Evolutionary conservation across 1,140 invertebrate species (phyloP).

Genomic region (Galleria mellonella): DNA sequence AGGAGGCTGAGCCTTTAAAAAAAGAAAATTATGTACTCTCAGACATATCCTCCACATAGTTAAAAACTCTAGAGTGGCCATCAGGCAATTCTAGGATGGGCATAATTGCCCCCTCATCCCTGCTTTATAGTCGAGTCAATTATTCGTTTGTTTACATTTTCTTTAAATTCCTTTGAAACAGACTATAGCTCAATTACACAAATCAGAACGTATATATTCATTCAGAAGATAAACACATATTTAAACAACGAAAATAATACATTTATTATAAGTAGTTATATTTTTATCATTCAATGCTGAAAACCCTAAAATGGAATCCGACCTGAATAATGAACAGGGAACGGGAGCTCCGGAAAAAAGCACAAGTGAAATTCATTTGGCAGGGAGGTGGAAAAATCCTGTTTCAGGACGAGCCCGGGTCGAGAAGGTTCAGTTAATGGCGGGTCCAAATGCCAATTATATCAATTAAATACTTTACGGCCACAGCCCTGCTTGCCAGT

Average conservation of each 20-base stretch:
- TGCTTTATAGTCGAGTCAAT: too few relatives aligned
- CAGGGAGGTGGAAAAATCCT: constrained; percentile 37
- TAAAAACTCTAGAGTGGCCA: too few relatives aligned
- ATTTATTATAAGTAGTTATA: constrained; percentile 5
- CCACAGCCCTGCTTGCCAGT: constrained; percentile 4
- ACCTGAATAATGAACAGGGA: constrained; percentile 53
- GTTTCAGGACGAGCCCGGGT: constrained; percentile 33
- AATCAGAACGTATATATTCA: too few relatives aligned
- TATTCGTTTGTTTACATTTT: too few relatives aligned
- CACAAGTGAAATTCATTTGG: constrained; percentile 47
- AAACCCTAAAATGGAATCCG: constrained; percentile 41
- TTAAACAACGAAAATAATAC: constrained; percentile 4
- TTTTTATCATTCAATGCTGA: constrained; percentile 30
- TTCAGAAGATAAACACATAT: constrained; percentile 7
- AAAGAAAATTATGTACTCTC: too few relatives aligned
- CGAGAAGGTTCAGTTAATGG: constrained; percentile 41
- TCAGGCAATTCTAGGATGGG: too few relatives aligned
- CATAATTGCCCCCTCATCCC: too few relatives aligned
- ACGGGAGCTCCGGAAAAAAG: constrained; percentile 42
- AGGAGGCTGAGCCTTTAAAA: too few relatives aligned
- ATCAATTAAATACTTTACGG: constrained; percentile 59
- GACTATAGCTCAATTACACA: too few relatives aligned
- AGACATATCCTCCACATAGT: too few relatives aligned
- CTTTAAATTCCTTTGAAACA: too few relatives aligned
- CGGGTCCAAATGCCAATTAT: constrained; percentile 55